These are phyloP conservation scores for Parnassius apollo DNA, from an alignment of 2,888 invertebrate genomes.

Conservation along the genomic window DNA sequence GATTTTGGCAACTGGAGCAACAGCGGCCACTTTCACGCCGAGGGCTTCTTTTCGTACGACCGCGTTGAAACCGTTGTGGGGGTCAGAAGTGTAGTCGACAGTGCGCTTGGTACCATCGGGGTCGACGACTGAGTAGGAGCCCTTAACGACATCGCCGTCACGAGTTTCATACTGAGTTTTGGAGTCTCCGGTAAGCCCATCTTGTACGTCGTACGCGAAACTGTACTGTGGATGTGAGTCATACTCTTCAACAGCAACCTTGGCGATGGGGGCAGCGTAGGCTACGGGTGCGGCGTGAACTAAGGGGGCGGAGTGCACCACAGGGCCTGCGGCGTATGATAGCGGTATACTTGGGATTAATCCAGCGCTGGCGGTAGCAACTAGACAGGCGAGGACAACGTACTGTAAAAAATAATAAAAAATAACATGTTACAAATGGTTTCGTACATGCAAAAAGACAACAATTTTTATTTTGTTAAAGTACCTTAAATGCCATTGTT, in stretches of 20 bases:
- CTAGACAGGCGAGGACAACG: constrained; percentile 59
- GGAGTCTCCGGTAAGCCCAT: constrained; percentile 74
- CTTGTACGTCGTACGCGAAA: constrained; percentile 81
- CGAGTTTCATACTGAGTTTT: constrained; percentile 71
- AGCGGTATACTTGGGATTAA: constrained; percentile 69
- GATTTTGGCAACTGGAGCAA: constrained; percentile 52
- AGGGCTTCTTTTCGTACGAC: constrained; percentile 73
- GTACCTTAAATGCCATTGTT: constrained; percentile 77
- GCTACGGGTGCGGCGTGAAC: constrained; percentile 64
- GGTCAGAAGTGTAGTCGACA: constrained; percentile 75
- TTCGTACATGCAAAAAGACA: neutral
- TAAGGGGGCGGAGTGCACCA: constrained; percentile 45
- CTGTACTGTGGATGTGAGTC: constrained; percentile 71
- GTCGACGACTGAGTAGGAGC: constrained; percentile 79
- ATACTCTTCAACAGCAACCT: constrained; percentile 53
- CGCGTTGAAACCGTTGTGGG: constrained; percentile 79
- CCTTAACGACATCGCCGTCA: constrained; percentile 70
- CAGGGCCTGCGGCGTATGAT: constrained; percentile 38
- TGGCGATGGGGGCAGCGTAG: constrained; percentile 45
- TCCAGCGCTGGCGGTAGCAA: constrained; percentile 63
- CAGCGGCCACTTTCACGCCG: constrained; percentile 47
- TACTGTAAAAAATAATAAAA: constrained; percentile 50
- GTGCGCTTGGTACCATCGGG: constrained; percentile 80
- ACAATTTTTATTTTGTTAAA: constrained; percentile 2
- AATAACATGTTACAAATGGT: neutral